Evolutionary conservation across 1,140 invertebrate species (phyloP), one percentile per base, ranked within the genome.

Genomic region (Pectinophora gossypiella): DNA sequence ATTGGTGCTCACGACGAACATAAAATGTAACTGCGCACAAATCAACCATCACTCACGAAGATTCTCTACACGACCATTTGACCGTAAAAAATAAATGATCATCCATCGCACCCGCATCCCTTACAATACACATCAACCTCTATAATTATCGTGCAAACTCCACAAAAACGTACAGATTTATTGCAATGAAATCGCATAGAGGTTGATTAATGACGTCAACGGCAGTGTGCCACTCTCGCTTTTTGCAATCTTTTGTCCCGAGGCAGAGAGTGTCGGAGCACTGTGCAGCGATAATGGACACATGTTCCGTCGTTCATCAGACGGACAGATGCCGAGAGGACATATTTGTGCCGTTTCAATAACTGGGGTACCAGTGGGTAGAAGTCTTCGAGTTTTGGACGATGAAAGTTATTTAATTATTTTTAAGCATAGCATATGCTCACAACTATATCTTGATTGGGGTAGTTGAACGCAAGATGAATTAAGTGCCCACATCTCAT

Each of bases 281-380:
- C 12, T 40, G 36, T 40, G 36, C 36, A 6, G 36, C 15, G 36
- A 40, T 40, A 72, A 77, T 72, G 71, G 76, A 79, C 76, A 83
- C 63, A 70, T 80, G 75, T 75, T 70, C 62, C 69, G 59, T 54
- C 72, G 80, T 83, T 73, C 64, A 80, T 83, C 75, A 78, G 55
- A 46, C 49, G 55, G 75, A 72, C 76, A 83, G 72, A 75, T 77
- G 76, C 61, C 68, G 72, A 68, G 68, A 64, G 64, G 68, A 48
- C 62, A 59, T 49, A 58, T 64, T 68, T 70, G 67, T 66, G 62
- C n/a, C 27, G 27, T 32, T 32, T 32, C 27, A 32, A 32, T 32
- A 32, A 32, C 9, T n/a, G 27, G 27, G 27, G 27, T 32, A 32
- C 9, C 27, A 12, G 2, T 3, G 27, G 27, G 27, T 32, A 32